Evolutionary conservation across 2,797 vertebrate species (phyloP).

Genomic region (Phalanger gymnotis): DNA sequence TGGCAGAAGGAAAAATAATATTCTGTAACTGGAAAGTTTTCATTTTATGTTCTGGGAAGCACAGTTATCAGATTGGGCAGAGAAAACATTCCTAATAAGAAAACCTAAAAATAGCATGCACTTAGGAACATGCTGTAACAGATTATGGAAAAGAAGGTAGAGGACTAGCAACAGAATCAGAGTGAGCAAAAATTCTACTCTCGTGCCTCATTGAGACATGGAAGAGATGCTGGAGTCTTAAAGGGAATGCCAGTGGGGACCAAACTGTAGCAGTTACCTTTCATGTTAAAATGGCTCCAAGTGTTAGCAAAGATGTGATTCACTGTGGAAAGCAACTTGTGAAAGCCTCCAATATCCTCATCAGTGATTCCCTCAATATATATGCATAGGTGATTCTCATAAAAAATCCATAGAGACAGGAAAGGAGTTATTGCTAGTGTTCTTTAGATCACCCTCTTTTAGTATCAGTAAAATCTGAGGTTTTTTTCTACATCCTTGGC

Average conservation of each 20-base stretch:
- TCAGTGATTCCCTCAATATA: not conserved
- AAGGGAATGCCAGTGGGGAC: not conserved
- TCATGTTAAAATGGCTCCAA: not conserved
- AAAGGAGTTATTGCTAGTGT: not conserved
- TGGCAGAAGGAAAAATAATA: slow-evolving; percentile 45
- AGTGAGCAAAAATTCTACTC: not conserved
- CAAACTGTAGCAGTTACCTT: not conserved
- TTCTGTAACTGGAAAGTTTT: slow-evolving; percentile 4
- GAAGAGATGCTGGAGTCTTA: not conserved
- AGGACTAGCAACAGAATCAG: not conserved
- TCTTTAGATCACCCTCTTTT: not conserved
- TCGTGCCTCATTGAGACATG: not conserved
- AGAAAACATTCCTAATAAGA: not conserved
- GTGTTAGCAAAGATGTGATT: not conserved
- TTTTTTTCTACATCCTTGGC: not conserved
- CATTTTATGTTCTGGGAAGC: slow-evolving; percentile 37
- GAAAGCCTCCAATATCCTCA: not conserved
- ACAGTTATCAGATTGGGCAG: slow-evolving; percentile 23
- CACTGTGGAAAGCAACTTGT: not conserved
- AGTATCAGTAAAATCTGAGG: not conserved
- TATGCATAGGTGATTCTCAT: not conserved
- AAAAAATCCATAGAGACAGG: not conserved
- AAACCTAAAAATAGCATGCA: slow-evolving; percentile 52
- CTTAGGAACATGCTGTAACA: not conserved
- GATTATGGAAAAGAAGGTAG: slow-evolving; percentile 35